Evolutionary conservation across 2,113 vertebrate species (phyloP).

Genomic region (Cynopterus brachyotis): DNA sequence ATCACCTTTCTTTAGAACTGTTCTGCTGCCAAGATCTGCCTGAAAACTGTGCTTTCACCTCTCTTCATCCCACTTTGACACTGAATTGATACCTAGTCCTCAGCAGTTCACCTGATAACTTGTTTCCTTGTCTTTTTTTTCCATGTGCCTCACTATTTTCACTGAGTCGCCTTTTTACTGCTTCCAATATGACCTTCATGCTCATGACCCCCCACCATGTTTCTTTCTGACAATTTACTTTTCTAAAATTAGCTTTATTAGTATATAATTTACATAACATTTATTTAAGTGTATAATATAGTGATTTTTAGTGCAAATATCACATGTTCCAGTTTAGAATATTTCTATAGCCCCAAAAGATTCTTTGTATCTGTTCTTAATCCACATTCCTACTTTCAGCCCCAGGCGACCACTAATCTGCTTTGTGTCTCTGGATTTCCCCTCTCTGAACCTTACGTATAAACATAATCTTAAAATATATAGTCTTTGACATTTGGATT

Average conservation of each 20-base stretch:
- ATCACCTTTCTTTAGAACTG: background rate
- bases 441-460: background rate
- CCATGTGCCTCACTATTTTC: background rate
- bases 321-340: background rate
- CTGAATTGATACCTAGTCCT: background rate
- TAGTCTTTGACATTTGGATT: background rate
- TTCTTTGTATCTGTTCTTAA: background rate
- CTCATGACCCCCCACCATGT: background rate
- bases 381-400: background rate
- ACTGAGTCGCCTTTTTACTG: background rate
- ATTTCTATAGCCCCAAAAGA: background rate
- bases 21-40: background rate
- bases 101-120: background rate
- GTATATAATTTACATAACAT: background rate
- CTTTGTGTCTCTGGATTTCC: background rate
- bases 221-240: constrained; percentile 14
- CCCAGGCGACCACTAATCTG: background rate
- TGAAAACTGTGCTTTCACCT: too few relatives aligned
- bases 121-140: background rate
- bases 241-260: background rate
- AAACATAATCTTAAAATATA: background rate
- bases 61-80: background rate
- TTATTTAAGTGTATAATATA: background rate
- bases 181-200: background rate
- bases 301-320: background rate